Evolutionary conservation across 37 sponge, comb jelly and placozoan genomes (phyloP), one percentile per base, ranked within the genome.

Genomic region (Bolinopsis microptera): DNA sequence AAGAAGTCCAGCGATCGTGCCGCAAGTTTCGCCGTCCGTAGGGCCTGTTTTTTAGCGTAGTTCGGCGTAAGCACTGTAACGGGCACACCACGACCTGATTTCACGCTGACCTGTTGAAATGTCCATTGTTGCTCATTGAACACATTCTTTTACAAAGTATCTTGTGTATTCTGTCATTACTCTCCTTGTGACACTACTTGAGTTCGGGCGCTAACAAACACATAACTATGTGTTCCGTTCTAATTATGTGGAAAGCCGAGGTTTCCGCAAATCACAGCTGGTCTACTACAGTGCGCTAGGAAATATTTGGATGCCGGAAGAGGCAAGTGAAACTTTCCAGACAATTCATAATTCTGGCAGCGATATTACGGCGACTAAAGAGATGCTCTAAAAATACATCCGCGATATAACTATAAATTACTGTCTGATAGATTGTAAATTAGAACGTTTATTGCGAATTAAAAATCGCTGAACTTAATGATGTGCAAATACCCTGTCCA

Each of bases 401-500:
- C n/a, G n/a, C n/a, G n/a, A n/a, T n/a, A n/a, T n/a, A n/a, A n/a
- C n/a, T n/a, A n/a, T n/a, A n/a, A n/a, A n/a, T n/a, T n/a, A n/a
- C n/a, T n/a, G n/a, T n/a, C n/a, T n/a, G n/a, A n/a, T n/a, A n/a
- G n/a, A n/a, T n/a, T n/a, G n/a, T n/a, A n/a, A n/a, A n/a, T n/a
- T n/a, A n/a, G n/a, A n/a, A n/a, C n/a, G n/a, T n/a, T n/a, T n/a
- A n/a, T n/a, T n/a, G n/a, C n/a, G n/a, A n/a, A n/a, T n/a, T n/a
- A n/a, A n/a, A n/a, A n/a, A n/a, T n/a, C n/a, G n/a, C n/a, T n/a
- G n/a, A n/a, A n/a, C n/a, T n/a, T n/a, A n/a, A n/a, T n/a, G n/a
- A n/a, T n/a, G n/a, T n/a, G n/a, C n/a, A n/a, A n/a, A n/a, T 72
- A 72, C 75, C 75, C 18, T 28, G 31, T 21, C 75, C 75, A 72